Conservation (phyloP, 2,113 vertebrate species). For the Platanista minor region DNA sequence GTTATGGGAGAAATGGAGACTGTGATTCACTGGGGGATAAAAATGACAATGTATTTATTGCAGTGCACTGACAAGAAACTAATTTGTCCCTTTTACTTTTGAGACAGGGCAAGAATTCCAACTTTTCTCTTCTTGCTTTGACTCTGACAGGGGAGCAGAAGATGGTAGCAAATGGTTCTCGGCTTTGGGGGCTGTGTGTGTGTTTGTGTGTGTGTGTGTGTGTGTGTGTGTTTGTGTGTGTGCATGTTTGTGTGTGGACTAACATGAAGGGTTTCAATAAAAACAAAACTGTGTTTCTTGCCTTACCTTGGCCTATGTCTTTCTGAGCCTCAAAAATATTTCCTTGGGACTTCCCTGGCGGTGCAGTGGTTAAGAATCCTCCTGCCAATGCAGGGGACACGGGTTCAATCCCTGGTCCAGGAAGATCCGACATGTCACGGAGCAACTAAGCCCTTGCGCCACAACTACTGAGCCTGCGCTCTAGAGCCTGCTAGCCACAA, state of each 20-base stretch:
- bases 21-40: conserved; percentile 86
- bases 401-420: no score
- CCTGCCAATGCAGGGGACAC: no score
- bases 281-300: neutral
- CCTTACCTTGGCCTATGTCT: neutral
- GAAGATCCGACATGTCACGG: no score
- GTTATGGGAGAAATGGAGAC: conserved; percentile 88
- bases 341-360: no score
- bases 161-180: neutral
- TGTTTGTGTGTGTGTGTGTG: neutral
- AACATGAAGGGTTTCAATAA: neutral
- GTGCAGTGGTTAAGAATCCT: no score
- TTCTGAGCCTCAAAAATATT: neutral
- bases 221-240: no score
- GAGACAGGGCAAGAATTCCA: conserved; percentile 82
- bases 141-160: conserved; percentile 35
- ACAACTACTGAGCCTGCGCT: no score
- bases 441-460: no score
- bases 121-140: conserved; percentile 73
- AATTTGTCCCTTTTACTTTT: conserved; percentile 89
- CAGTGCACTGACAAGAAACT: conserved; percentile 84
- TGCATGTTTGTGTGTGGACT: fast-evolving
- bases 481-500: no score
- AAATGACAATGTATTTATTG: conserved; percentile 90
- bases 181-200: neutral